Evolutionary conservation across 2,113 vertebrate genomes (phyloP), one percentile per base, ranked within the genome.

Genomic region (Octodon degus): DNA sequence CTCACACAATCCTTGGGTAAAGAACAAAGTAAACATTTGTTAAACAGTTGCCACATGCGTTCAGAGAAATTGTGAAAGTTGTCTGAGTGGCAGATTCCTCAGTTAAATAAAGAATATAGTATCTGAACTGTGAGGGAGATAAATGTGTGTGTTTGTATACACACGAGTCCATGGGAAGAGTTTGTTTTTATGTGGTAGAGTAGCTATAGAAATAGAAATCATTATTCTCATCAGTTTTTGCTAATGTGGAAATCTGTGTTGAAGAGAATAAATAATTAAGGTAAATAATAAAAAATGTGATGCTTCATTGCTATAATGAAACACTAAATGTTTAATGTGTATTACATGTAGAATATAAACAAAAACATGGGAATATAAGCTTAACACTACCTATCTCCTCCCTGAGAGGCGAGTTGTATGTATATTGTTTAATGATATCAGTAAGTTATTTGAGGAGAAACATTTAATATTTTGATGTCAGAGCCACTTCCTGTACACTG

Each of bases 1-100:
- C 63, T 86, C 24, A 68, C 0, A 13, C 0, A 94, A 37, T 53
- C 30, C 30, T 79, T 93, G 50, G 5, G n/a, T 63, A 91, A 19
- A 58, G 4, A 2, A 80, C n/a, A 87, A 92, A 92, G 82, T 62
- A 91, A 68, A 60, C 79, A 86, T 76, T 90, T 92, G 17, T 67
- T 92, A 43, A 95, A 62, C 16, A 93, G 76, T 65, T 43, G 82
- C 91, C 4, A 86, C 8, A 79, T 77, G 50, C 37, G 5, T 11
- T 90, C 53, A 89, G 34, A 91, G 2, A 92, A 93, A 74, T 47
- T 81, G 7, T 63, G 82, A 47, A 93, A 89, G 0, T 80, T 83
- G 37, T 79, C 8, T 79, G 50, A 93, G 14, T 89, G n/a, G 88
- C 34, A 50, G 8, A 53, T 81, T 89, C 16, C 19, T 96, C 32